phyloP scores from a whole-genome alignment of 2,888 invertebrate genomes.

The Selenia dentaria region DNA sequence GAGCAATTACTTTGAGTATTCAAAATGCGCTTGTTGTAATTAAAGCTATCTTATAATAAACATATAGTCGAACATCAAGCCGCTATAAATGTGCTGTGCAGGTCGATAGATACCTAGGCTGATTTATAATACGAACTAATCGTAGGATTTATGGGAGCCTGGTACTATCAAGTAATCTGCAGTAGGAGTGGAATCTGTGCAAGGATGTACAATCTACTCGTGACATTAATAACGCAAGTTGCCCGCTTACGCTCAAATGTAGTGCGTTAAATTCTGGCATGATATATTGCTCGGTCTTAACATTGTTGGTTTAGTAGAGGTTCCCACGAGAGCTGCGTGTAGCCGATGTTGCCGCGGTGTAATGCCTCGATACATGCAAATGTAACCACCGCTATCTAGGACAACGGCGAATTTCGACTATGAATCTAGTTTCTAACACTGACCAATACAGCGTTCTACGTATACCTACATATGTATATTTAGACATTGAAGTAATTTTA shows the following conservation, averaged over 20 bases:
- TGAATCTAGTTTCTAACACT: slow-evolving; percentile 15
- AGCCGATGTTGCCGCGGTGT: slow-evolving; percentile 14
- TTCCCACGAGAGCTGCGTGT: slow-evolving; percentile 66
- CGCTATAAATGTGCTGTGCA: slow-evolving; percentile 47
- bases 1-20: slow-evolving; percentile 38
- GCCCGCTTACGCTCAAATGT: slow-evolving; percentile 57
- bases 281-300: slow-evolving; percentile 61
- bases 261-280: slow-evolving; percentile 67
- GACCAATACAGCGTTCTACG: too few species aligned
- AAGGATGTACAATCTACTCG: slow-evolving; percentile 77
- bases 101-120: slow-evolving; percentile 42
- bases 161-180: slow-evolving; percentile 14
- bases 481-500: too few species aligned
- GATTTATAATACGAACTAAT: slow-evolving; percentile 44
- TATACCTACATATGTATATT: too few species aligned
- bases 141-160: too few species aligned
- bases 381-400: slow-evolving; percentile 16
- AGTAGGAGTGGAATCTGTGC: slow-evolving; percentile 42
- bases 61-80: slow-evolving; percentile 32
- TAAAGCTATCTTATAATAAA: slow-evolving; percentile 40
- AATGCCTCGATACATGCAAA: slow-evolving; percentile 35
- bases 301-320: slow-evolving; percentile 49
- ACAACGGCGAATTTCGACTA: slow-evolving; percentile 20
- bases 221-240: slow-evolving; percentile 63
- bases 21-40: slow-evolving; percentile 44